phyloP scores from a whole-genome alignment of 2,797 vertebrate species.

The Hylomyscus alleni region DNA sequence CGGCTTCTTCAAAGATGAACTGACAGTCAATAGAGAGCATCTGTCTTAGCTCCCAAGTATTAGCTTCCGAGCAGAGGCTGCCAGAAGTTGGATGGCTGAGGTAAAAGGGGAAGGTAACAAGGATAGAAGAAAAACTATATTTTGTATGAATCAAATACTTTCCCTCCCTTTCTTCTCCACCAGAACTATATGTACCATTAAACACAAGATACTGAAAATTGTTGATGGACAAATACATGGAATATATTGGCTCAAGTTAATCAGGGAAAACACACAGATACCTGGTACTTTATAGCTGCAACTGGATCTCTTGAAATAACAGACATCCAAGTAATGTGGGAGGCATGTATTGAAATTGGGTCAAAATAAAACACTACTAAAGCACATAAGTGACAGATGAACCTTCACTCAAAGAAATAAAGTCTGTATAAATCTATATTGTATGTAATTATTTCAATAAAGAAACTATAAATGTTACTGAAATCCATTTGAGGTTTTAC shows the following conservation, averaged over 20 bases:
- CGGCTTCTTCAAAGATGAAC: too few relatives aligned
- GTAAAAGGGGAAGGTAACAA: too few relatives aligned
- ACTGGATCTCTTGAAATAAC: not conserved
- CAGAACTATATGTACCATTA: conserved; percentile 34
- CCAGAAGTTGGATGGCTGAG: too few relatives aligned
- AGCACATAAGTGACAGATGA: not conserved
- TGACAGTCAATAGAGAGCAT: too few relatives aligned
- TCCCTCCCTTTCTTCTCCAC: not conserved
- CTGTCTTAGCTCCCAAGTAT: too few relatives aligned
- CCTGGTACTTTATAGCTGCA: not conserved
- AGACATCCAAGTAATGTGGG: not conserved
- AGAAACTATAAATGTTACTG: not conserved
- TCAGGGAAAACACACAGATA: not conserved
- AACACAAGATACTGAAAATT: conserved; percentile 14
- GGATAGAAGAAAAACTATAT: not conserved
- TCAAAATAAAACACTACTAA: conserved; percentile 19
- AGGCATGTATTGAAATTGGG: not conserved
- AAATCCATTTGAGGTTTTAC: not conserved
- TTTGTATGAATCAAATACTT: conserved; percentile 38
- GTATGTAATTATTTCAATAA: not conserved
- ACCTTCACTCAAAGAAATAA: conserved; percentile 15
- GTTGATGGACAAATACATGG: not conserved
- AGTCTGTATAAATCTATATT: conserved; percentile 16
- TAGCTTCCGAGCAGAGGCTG: too few relatives aligned
- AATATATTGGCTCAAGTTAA: conserved; percentile 28